Evolutionary conservation across 2,113 vertebrate species (phyloP).

Genomic region (Prinia subflava): DNA sequence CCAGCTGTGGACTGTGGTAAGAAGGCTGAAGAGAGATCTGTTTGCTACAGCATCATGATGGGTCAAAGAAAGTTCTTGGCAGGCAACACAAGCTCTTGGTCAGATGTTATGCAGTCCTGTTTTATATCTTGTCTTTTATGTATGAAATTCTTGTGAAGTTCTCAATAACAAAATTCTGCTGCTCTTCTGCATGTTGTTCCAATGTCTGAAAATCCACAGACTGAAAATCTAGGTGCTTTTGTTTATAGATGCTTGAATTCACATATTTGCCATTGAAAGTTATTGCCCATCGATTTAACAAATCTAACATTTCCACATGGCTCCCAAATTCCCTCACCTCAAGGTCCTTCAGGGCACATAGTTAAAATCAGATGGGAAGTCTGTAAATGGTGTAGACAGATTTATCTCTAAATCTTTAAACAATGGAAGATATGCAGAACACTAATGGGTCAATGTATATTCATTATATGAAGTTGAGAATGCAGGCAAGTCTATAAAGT

Average conservation of each 20-base stretch:
- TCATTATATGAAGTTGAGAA: background rate
- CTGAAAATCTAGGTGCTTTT: background rate
- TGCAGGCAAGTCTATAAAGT: background rate
- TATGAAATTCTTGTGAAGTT: background rate
- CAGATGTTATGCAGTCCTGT: background rate
- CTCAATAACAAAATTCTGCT: background rate
- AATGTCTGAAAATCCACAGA: background rate
- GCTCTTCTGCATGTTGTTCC: background rate
- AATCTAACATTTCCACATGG: background rate
- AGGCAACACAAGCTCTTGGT: background rate
- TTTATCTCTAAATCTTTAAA: background rate
- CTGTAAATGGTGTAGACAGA: background rate
- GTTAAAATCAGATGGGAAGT: background rate
- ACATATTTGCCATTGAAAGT: background rate
- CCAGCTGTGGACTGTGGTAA: background rate
- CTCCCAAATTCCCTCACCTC: background rate
- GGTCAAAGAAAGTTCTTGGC: slow-evolving; percentile 45
- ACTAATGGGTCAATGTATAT: background rate
- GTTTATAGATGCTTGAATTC: background rate
- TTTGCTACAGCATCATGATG: background rate
- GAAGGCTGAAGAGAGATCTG: background rate
- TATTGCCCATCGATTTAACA: background rate
- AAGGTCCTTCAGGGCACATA: background rate
- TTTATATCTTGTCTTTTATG: background rate
- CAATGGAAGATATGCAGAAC: background rate